Base-by-base conservation (phyloP, 2,797 vertebrate species). In the Euphonia xanthogaster region DNA sequence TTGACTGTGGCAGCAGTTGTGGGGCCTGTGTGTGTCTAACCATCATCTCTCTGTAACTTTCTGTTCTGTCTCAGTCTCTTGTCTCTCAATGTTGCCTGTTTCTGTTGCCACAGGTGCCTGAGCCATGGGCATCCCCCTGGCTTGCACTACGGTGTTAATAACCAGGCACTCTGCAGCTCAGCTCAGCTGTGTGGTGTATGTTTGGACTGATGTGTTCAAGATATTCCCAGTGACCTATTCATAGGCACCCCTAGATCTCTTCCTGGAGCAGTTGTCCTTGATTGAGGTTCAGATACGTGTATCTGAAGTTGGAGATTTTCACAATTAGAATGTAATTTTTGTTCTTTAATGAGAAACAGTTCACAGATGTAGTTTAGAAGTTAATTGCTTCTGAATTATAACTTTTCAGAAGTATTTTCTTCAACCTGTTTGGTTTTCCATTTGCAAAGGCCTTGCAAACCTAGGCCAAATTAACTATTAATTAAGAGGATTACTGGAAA, bases 401-500 rank as follows among this genome's bases (percentile, higher is more conserved):
- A 70, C 18, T 75, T 76, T 27, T 79, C 3, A 1, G n/a, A 82
- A 87, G 19, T 60, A 61, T 60, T 90, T 93, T 76, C 40, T 77
- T 71, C 66, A 93, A 65, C 14, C 12, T 57, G 6, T 63, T 91
- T 79, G 42, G 16, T 63, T 85, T 93, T 79, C 48, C 24, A 30
- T 63, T 92, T 78, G 45, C 53, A 84, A 79, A 86, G 22, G 33
- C 39, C 44, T 78, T 86, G 55, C 37, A 85, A 61, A 92, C 58
- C 35, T 50, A 55, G 30, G 60, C 31, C 74, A 92, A 90, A 82
- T 13, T 73, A 93, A 44, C 48, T 20, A 30, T 47, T 87, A 63
- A 88, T 95, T 84, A 67, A 50, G 54, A 35, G 14, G 18, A 79
- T 89, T 92, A 74, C 72, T 74, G 28, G 25, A 93, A 91, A 24